Conservation (phyloP, 2,888 invertebrate species). For the Resseliella maxima region DNA sequence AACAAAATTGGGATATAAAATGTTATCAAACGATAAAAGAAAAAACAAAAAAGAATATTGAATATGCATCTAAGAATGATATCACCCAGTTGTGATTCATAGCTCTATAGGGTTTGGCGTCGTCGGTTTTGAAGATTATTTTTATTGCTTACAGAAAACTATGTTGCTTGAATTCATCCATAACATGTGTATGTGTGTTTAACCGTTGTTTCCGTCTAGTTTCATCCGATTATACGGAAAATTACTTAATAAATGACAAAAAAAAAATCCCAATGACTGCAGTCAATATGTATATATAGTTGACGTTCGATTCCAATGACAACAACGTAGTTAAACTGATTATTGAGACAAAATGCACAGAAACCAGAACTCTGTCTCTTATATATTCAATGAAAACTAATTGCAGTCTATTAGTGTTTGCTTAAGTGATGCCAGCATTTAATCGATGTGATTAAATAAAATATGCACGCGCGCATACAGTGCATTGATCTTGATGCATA, state of each 20-base stretch:
- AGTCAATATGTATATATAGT: background rate
- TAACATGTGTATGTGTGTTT: too few relatives aligned
- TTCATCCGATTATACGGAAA: background rate
- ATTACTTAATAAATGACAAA: background rate
- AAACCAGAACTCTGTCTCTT: background rate
- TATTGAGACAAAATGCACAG: background rate
- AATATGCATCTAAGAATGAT: background rate
- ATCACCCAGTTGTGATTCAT: background rate
- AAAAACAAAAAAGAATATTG: too few relatives aligned
- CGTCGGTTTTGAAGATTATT: too few relatives aligned
- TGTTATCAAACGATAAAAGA: too few relatives aligned
- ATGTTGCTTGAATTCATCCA: background rate
- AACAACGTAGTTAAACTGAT: background rate
- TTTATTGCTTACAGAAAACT: background rate
- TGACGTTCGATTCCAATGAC: constrained; percentile 21
- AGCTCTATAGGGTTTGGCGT: too few relatives aligned
- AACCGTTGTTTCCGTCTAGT: background rate
- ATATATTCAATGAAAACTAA: constrained; percentile 20
- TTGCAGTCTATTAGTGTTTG: constrained; percentile 11
- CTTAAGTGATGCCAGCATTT: constrained; percentile 39
- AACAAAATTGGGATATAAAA: too few relatives aligned
- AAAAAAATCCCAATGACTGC: constrained; percentile 5
- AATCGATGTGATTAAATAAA: constrained; percentile 51
- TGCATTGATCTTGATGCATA: constrained; percentile 10
- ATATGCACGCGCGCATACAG: constrained; percentile 11